phyloP scores from a whole-genome alignment of 1,140 invertebrate genomes.

The Pachypeltis micranthus region DNA sequence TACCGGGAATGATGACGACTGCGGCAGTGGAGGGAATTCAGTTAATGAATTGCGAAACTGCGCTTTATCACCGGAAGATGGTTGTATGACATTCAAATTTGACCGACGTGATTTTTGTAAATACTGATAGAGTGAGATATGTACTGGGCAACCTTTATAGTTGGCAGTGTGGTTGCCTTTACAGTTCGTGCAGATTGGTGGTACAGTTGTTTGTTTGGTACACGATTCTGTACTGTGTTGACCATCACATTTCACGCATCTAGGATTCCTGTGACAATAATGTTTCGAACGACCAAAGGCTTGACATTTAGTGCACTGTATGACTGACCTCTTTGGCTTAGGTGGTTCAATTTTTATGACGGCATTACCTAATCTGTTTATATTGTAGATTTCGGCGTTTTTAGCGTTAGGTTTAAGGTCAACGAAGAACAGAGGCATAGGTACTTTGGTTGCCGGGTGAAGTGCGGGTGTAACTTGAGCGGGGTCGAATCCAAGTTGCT shows the following conservation, averaged over 20 bases:
- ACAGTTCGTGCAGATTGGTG: background rate
- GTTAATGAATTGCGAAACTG: no score
- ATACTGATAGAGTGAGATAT: no score
- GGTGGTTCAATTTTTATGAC: conserved; percentile 7
- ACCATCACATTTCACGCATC: conserved; percentile 7
- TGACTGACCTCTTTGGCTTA: background rate
- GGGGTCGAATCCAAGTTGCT: background rate
- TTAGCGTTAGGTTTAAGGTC: conserved; percentile 6
- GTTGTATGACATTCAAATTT: no score
- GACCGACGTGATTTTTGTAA: no score
- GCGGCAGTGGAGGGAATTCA: no score
- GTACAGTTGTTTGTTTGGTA: background rate
- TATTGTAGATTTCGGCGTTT: conserved; percentile 1
- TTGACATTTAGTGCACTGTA: conserved; percentile 10
- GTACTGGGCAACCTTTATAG: no score
- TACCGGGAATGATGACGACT: no score
- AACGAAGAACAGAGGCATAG: conserved; percentile 3
- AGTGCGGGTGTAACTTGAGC: background rate
- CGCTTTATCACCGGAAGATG: no score
- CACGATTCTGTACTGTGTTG: conserved; percentile 4
- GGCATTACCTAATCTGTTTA: background rate
- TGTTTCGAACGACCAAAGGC: conserved; percentile 1
- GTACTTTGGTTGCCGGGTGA: conserved; percentile 1
- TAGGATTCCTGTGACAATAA: background rate
- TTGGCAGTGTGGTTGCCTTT: no score